phyloP scores from a whole-genome alignment of 92 coral and sea anemone genomes.

The Porites lobata region DNA sequence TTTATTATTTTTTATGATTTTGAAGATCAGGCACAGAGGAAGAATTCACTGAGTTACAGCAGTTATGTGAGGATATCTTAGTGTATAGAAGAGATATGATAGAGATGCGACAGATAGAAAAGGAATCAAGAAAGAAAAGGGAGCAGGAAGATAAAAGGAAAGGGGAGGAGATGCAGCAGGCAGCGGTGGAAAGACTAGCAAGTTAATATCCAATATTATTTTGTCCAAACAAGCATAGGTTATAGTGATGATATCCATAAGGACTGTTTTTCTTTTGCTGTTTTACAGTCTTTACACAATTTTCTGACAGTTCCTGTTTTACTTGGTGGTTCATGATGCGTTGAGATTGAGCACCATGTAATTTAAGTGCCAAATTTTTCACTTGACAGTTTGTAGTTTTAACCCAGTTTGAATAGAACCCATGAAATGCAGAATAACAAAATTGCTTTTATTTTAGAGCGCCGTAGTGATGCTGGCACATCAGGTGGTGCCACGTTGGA shows the following conservation, averaged over 20 bases:
- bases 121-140: conserved; percentile 52
- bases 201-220: conserved; percentile 56
- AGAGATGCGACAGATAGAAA: conserved; percentile 60
- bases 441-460: conserved; percentile 66
- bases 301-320: conserved; percentile 54
- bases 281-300: conserved; percentile 45
- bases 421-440: conserved; percentile 58
- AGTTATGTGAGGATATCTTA: conserved; percentile 65
- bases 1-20: conserved; percentile 37
- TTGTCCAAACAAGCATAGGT: conserved; percentile 36
- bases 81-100: conserved; percentile 60
- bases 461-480: conserved; percentile 62
- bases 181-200: conserved; percentile 73
- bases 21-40: conserved; percentile 75
- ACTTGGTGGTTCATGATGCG: conserved; percentile 56
- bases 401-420: conserved; percentile 38
- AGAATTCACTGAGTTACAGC: conserved; percentile 65
- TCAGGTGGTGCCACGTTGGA: conserved; percentile 62
- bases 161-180: conserved; percentile 73
- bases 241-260: conserved; percentile 50
- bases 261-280: conserved; percentile 59
- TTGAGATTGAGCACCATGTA: conserved; percentile 61
- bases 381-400: conserved; percentile 55
- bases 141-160: conserved; percentile 59
- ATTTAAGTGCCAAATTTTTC: conserved; percentile 50